Conservation (phyloP, 1,140 invertebrate species). For the Argopecten irradians region DNA sequence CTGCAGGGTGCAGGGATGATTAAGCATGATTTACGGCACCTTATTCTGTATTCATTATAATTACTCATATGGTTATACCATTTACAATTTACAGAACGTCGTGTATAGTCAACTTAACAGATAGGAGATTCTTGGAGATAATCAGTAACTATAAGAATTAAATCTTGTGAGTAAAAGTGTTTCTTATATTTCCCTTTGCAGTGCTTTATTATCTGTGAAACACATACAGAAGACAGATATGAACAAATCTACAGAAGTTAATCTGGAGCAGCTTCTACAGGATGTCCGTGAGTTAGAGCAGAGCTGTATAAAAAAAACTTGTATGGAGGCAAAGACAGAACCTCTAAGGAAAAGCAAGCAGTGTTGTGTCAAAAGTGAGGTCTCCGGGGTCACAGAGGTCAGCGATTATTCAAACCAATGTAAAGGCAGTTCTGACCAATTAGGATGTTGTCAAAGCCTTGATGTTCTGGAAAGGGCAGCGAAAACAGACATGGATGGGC, state of each 20-base stretch:
- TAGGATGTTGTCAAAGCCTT: neutral
- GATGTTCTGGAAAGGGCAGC: neutral
- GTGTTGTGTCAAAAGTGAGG: neutral
- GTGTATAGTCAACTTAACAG: no score
- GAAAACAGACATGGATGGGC: neutral
- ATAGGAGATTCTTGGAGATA: no score
- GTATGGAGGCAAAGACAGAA: neutral
- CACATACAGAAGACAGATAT: neutral
- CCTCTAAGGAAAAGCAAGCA: neutral
- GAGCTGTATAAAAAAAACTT: neutral
- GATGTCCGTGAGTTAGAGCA: neutral
- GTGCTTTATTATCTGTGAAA: neutral
- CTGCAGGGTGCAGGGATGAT: no score
- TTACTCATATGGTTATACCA: no score
- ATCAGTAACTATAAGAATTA: no score
- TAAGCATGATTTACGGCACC: no score
- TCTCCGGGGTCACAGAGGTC: neutral
- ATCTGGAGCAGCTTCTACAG: neutral
- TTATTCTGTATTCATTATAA: no score
- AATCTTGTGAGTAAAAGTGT: no score
- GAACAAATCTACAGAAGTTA: constrained; percentile 3
- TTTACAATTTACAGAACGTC: no score
- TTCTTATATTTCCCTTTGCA: neutral
- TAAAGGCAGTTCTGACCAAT: neutral
- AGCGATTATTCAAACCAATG: neutral